Conservation (phyloP, 1,140 invertebrate genomes). For the Anastrepha ludens region DNA sequence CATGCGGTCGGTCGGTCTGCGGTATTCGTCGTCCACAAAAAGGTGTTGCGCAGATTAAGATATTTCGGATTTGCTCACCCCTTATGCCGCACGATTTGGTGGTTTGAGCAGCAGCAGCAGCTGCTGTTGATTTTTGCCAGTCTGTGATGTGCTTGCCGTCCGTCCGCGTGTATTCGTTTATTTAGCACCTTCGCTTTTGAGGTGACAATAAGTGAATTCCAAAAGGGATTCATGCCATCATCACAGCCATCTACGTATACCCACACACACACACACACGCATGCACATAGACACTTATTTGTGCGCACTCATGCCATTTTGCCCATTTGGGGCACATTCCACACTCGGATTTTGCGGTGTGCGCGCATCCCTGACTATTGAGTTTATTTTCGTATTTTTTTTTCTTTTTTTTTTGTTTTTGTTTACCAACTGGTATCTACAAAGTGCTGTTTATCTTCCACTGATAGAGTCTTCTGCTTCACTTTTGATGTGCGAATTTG, state of each 20-base stretch:
- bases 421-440: background rate
- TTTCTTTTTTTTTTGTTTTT: constrained; percentile 52
- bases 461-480: constrained; percentile 65
- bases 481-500: constrained; percentile 74
- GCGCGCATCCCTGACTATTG: background rate
- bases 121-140: background rate
- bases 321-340: constrained; percentile 19
- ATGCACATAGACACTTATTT: background rate
- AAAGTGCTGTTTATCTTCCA: constrained; percentile 35
- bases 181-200: constrained; percentile 54
- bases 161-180: constrained; percentile 12
- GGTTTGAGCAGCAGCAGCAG: background rate
- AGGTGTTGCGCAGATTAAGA: constrained; percentile 67
- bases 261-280: background rate
- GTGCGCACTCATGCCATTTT: background rate
- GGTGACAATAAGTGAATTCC: constrained; percentile 53
- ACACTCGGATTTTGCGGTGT: background rate
- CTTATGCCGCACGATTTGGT: background rate
- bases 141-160: background rate
- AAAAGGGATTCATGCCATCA: constrained; percentile 40
- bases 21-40: background rate
- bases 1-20: background rate
- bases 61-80: constrained; percentile 61
- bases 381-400: background rate
- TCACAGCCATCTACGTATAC: background rate